These are phyloP conservation scores for Drosophila setosimentum DNA, from an alignment of 2,888 invertebrate genomes.

Conservation along the genomic window DNA sequence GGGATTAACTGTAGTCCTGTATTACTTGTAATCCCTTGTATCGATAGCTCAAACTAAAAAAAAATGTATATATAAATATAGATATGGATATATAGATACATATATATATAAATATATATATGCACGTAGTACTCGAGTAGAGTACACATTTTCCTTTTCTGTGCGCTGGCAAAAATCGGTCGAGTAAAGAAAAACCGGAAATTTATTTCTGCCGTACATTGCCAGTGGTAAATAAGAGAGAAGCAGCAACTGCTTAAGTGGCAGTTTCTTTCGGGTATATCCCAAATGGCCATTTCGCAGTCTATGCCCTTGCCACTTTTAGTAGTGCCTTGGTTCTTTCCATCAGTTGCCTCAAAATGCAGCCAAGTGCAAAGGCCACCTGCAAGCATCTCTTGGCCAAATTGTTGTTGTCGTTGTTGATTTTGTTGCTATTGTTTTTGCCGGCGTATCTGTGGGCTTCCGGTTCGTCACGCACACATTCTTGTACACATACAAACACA, in stretches of 20 bases:
- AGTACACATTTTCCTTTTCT: neutral
- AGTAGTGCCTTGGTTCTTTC: conserved; percentile 7
- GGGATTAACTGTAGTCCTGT: neutral
- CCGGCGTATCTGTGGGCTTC: conserved; percentile 66
- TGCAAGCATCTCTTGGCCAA: conserved; percentile 50
- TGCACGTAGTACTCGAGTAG: neutral
- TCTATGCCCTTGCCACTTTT: conserved; percentile 14
- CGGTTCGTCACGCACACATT: conserved; percentile 73
- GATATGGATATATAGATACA: too few species aligned
- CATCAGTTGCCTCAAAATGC: conserved; percentile 59
- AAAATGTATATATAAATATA: too few species aligned
- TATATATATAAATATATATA: neutral
- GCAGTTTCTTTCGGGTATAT: conserved; percentile 60
- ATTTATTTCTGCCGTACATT: conserved; percentile 49
- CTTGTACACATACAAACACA: conserved; percentile 22
- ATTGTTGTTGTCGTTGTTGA: conserved; percentile 34
- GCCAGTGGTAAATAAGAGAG: conserved; percentile 54
- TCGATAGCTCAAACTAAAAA: neutral
- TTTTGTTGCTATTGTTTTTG: conserved; percentile 32
- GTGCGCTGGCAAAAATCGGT: conserved; percentile 1
- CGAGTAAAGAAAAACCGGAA: conserved; percentile 26
- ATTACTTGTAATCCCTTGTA: too few species aligned
- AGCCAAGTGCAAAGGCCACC: conserved; percentile 77
- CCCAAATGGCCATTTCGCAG: conserved; percentile 34
- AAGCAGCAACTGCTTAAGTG: conserved; percentile 53